phyloP scores from a whole-genome alignment of 2,888 invertebrate species.

The Papilio elwesi region DNA sequence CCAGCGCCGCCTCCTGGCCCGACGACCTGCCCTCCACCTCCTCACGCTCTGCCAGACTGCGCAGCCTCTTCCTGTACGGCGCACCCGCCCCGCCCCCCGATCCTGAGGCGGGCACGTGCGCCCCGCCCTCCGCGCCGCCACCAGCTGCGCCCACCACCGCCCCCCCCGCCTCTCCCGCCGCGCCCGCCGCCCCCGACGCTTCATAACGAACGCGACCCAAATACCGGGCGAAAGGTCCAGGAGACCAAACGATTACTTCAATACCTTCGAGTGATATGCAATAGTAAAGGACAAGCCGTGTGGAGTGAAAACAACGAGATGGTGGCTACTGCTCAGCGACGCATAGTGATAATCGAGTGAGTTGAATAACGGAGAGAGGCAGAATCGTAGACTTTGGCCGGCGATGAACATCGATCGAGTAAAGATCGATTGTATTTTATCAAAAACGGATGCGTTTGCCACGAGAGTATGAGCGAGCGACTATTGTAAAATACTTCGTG shows the following conservation, averaged over 20 bases:
- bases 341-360: slow-evolving; percentile 13
- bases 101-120: slow-evolving; percentile 59
- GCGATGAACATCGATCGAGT: neutral
- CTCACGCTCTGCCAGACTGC: slow-evolving; percentile 61
- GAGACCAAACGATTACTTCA: neutral
- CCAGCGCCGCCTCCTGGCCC: slow-evolving; percentile 67
- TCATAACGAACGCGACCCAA: slow-evolving; percentile 36
- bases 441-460: neutral
- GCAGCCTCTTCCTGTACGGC: slow-evolving; percentile 75
- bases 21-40: slow-evolving; percentile 69
- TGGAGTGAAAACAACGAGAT: neutral
- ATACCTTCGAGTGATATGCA: slow-evolving; percentile 15
- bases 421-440: neutral
- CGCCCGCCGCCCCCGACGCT: neutral
- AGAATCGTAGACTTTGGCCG: slow-evolving; percentile 9
- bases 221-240: neutral
- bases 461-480: neutral
- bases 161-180: slow-evolving; percentile 35
- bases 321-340: neutral
- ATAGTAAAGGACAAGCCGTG: neutral
- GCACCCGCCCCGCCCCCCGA: slow-evolving; percentile 65
- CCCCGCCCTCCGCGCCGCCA: slow-evolving; percentile 40
- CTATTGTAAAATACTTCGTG: neutral
- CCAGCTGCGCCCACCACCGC: slow-evolving; percentile 38
- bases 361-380: slow-evolving; percentile 15